Evolutionary conservation across 92 coral and sea anemone species (phyloP).

Genomic region (Epizoanthus stellaris): DNA sequence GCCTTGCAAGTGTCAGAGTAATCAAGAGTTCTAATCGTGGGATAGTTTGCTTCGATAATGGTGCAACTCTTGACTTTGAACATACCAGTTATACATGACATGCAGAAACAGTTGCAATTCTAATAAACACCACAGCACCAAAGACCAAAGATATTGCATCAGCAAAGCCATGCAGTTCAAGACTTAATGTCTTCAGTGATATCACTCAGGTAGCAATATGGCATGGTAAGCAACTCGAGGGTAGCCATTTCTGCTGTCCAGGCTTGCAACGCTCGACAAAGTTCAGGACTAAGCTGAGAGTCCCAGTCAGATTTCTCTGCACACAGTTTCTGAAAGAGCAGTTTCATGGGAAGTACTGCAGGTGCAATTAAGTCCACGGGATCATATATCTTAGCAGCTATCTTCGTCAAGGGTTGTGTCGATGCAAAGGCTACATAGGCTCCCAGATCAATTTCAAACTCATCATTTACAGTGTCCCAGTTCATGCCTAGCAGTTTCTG

Average conservation of each 20-base stretch:
- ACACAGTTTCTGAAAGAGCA: constrained; percentile 42
- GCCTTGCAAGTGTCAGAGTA: constrained; percentile 47
- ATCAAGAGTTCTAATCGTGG: constrained; percentile 45
- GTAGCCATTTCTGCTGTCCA: constrained; percentile 33
- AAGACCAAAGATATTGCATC: constrained; percentile 50
- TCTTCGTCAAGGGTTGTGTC: not conserved
- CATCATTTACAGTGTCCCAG: too few species aligned
- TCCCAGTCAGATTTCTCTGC: not conserved
- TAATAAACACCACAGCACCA: constrained; percentile 49
- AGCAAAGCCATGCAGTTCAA: constrained; percentile 63
- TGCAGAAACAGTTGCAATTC: constrained; percentile 2
- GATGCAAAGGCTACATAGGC: too few species aligned
- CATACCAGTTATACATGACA: constrained; percentile 10
- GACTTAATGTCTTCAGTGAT: constrained; percentile 21
- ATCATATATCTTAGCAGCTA: constrained; percentile 58
- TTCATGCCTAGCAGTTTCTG: too few species aligned
- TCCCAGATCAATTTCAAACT: too few species aligned
- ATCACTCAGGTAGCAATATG: constrained; percentile 43
- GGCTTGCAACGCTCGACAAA: constrained; percentile 19
- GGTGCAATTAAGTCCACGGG: constrained; percentile 54
- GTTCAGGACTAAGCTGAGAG: constrained; percentile 25
- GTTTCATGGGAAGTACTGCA: constrained; percentile 51
- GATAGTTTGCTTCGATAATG: constrained; percentile 30
- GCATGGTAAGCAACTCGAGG: not conserved
- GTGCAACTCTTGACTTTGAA: constrained; percentile 46